phyloP scores from a whole-genome alignment of 2,113 vertebrate species.

The Caloenas nicobarica region DNA sequence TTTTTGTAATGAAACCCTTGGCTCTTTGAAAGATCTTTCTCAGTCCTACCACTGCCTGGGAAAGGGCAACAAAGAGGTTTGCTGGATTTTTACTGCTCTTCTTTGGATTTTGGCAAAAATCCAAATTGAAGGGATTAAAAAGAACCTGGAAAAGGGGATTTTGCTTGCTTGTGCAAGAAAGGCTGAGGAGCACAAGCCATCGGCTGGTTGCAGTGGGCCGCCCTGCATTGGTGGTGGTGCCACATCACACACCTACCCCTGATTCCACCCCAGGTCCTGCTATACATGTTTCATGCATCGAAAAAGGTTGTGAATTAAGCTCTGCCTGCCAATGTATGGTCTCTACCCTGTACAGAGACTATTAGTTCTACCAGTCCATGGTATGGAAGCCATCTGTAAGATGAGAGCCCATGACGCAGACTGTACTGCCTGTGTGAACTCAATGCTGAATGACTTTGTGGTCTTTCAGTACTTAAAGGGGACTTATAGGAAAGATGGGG shows the following conservation, averaged over 20 bases:
- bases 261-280: background rate
- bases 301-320: background rate
- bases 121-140: background rate
- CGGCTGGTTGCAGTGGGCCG: fast-evolving
- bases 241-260: background rate
- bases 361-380: background rate
- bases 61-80: background rate
- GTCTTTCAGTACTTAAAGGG: background rate
- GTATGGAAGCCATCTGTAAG: background rate
- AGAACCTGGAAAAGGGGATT: background rate
- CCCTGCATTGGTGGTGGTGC: background rate
- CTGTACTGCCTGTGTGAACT: background rate
- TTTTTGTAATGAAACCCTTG: background rate
- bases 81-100: background rate
- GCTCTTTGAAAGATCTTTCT: background rate
- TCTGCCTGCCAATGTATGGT: background rate
- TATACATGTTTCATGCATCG: background rate
- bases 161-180: background rate
- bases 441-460: no score
- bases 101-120: background rate
- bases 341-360: background rate
- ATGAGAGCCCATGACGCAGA: background rate
- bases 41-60: background rate
- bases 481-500: no score
- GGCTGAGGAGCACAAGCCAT: background rate